Evolutionary conservation across 2,888 invertebrate genomes (phyloP).

Genomic region (Lucinisca nassula): DNA sequence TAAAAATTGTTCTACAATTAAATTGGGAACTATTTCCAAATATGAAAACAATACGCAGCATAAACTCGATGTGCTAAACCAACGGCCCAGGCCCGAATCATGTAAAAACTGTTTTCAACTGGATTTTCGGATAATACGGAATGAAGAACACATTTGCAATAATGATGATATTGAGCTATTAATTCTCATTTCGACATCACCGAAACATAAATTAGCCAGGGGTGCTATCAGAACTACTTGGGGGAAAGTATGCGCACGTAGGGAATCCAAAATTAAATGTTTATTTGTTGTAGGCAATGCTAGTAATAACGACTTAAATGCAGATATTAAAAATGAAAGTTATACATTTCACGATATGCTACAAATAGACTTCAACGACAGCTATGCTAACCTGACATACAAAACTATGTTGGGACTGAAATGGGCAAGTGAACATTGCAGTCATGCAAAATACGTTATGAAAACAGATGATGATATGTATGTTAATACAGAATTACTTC

Average conservation of each 20-base stretch:
- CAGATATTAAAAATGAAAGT: conserved; percentile 42
- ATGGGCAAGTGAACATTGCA: conserved; percentile 56
- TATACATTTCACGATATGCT: conserved; percentile 55
- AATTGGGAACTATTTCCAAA: too few relatives aligned
- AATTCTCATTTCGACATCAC: conserved; percentile 55
- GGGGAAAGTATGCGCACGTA: conserved; percentile 47
- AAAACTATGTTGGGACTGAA: conserved; percentile 67
- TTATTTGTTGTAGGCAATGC: conserved; percentile 66
- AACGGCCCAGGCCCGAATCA: too few relatives aligned
- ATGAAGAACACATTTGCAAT: conserved; percentile 54
- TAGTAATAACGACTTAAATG: background rate
- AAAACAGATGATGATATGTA: conserved; percentile 71
- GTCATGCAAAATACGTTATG: conserved; percentile 56
- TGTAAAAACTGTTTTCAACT: conserved; percentile 59
- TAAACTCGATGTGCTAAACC: too few relatives aligned
- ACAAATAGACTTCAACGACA: conserved; percentile 58
- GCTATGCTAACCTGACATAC: conserved; percentile 61
- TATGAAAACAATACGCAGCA: too few relatives aligned
- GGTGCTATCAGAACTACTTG: conserved; percentile 67
- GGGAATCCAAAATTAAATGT: conserved; percentile 56
- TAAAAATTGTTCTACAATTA: too few relatives aligned
- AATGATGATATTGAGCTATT: conserved; percentile 43
- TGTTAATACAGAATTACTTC: too few relatives aligned
- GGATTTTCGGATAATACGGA: conserved; percentile 54
- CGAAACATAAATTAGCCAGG: conserved; percentile 33